A percentile compares a stretch with the other conserved stretches of the same genome.
phyloP scores from a whole-genome alignment of 2,113 vertebrate genomes.

The Lepus americanus region DNA sequence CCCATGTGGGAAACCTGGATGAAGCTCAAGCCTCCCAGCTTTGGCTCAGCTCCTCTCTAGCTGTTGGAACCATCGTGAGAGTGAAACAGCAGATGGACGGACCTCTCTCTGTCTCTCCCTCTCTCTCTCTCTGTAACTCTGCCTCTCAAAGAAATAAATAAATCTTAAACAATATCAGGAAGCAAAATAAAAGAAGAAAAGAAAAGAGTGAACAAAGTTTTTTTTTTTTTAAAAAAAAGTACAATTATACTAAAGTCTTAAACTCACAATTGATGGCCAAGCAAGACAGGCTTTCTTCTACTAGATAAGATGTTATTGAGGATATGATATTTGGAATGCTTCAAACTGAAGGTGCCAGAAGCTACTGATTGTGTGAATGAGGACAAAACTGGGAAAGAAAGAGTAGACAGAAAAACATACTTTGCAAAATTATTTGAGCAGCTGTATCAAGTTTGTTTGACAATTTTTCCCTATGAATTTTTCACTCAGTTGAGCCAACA shows the following conservation, averaged over 20 bases:
- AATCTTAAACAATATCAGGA: too few species aligned
- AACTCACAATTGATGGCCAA: neutral
- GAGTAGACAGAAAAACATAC: neutral
- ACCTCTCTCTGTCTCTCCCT: too few species aligned
- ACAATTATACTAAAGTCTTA: neutral
- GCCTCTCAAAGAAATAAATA: too few species aligned
- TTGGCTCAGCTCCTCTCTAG: too few species aligned
- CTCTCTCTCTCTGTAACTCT: too few species aligned
- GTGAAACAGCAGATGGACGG: too few species aligned
- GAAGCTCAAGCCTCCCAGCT: too few species aligned
- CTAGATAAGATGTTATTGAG: neutral
- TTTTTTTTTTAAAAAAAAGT: too few species aligned
- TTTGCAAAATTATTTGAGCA: neutral
- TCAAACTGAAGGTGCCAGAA: neutral
- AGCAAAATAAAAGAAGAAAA: too few species aligned
- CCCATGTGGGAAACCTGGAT: too few species aligned
- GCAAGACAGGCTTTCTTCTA: neutral
- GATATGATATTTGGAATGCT: neutral
- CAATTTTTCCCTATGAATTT: conserved; percentile 8
- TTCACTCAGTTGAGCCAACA: conserved; percentile 20
- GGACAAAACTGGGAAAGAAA: neutral
- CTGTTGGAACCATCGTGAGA: too few species aligned
- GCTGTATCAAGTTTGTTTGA: neutral
- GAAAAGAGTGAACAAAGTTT: too few species aligned
- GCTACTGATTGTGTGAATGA: neutral